Conservation (phyloP, 2,113 vertebrate species). For the Ranitomeya variabilis region DNA sequence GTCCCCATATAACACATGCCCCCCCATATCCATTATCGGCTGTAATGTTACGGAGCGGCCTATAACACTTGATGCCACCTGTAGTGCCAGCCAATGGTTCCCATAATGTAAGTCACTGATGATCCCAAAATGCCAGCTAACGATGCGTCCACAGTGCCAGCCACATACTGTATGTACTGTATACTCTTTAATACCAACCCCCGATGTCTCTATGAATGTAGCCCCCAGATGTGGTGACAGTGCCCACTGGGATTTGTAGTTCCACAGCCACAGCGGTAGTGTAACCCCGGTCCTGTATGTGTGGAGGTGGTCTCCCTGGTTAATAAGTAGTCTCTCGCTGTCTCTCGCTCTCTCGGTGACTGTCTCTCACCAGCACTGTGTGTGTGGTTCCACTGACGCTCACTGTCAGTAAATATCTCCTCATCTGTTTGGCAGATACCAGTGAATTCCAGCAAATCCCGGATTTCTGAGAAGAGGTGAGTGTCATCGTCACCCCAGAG, state of each 20-base stretch:
- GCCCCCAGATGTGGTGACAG: too few relatives aligned
- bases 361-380: not conserved
- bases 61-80: too few relatives aligned
- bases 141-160: not conserved
- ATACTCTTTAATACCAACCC: too few relatives aligned
- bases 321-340: constrained; percentile 14
- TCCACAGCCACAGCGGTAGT: not conserved
- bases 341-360: not conserved
- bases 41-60: too few relatives aligned
- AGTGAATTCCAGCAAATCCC: not conserved
- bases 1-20: not conserved
- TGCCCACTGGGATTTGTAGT: not conserved
- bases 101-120: not conserved
- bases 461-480: not conserved
- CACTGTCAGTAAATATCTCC: not conserved
- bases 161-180: too few relatives aligned
- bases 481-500: not conserved
- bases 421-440: not conserved
- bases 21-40: not conserved
- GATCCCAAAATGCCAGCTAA: not conserved
- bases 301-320: not conserved
- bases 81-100: too few relatives aligned
- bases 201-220: too few relatives aligned
- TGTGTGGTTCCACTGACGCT: not conserved
- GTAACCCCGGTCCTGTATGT: not conserved